phyloP scores from a whole-genome alignment of 2,113 vertebrate genomes.

The Pardalotus punctatus region DNA sequence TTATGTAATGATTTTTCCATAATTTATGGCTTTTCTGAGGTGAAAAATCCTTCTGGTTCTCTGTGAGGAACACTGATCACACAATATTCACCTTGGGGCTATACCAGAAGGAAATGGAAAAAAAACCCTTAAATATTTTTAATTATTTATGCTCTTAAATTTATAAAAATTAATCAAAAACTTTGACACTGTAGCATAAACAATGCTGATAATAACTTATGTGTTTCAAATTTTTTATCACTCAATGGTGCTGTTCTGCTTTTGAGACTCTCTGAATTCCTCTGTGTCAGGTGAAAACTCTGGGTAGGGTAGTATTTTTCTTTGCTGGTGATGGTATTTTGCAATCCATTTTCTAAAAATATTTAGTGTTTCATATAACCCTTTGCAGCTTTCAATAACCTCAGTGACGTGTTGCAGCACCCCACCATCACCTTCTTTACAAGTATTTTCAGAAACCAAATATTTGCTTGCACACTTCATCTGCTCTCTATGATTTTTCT shows the following conservation, averaged over 20 bases:
- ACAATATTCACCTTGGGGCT: not conserved
- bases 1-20: not conserved
- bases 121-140: not conserved
- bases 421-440: not conserved
- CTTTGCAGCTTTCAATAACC: not conserved
- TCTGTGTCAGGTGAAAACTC: not conserved
- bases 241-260: not conserved
- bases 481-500: not conserved
- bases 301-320: not conserved
- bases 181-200: not conserved
- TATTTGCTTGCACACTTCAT: not conserved
- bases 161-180: not conserved
- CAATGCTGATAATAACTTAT: not conserved
- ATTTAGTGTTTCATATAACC: not conserved
- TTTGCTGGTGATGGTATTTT: not conserved
- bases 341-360: not conserved
- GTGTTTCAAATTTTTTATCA: not conserved
- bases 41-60: not conserved
- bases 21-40: not conserved
- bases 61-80: not conserved
- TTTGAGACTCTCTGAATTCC: not conserved
- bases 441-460: not conserved
- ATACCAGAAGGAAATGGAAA: not conserved
- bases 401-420: not conserved
- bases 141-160: not conserved